Percentiles rank a stretch among this genome's conserved stretches.
These are phyloP conservation scores for Barbus barbus DNA, from an alignment of 2,113 vertebrate genomes.

Conservation along the genomic window DNA sequence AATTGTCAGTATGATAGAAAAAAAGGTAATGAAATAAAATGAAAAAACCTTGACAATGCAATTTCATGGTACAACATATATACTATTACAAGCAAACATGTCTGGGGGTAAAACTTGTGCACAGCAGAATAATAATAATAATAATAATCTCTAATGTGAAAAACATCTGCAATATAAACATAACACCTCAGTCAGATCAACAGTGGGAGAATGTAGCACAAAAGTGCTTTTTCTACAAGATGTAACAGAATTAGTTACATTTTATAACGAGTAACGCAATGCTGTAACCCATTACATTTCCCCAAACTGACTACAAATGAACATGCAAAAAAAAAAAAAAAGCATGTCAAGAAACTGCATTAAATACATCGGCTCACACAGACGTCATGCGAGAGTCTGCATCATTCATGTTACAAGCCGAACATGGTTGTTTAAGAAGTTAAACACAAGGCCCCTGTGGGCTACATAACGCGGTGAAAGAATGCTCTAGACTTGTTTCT, in stretches of 20 bases:
- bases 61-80: background rate
- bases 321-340: too few relatives aligned
- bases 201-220: background rate
- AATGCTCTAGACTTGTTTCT: slow-evolving; percentile 18
- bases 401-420: background rate
- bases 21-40: too few relatives aligned
- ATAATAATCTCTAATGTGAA: background rate
- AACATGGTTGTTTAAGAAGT: background rate
- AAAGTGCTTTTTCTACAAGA: background rate
- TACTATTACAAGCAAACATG: background rate
- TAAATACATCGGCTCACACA: background rate
- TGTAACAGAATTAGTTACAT: background rate
- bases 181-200: background rate
- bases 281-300: background rate
- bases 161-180: background rate
- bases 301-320: too few relatives aligned
- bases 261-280: background rate
- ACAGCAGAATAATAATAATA: too few relatives aligned
- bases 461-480: background rate
- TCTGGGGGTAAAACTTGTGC: background rate
- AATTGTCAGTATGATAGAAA: too few relatives aligned
- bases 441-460: background rate
- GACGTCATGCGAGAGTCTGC: background rate
- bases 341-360: background rate
- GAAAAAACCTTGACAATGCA: background rate